Base-by-base conservation (phyloP, 2,888 invertebrate genomes). In the Geotrupes spiniger region DNA sequence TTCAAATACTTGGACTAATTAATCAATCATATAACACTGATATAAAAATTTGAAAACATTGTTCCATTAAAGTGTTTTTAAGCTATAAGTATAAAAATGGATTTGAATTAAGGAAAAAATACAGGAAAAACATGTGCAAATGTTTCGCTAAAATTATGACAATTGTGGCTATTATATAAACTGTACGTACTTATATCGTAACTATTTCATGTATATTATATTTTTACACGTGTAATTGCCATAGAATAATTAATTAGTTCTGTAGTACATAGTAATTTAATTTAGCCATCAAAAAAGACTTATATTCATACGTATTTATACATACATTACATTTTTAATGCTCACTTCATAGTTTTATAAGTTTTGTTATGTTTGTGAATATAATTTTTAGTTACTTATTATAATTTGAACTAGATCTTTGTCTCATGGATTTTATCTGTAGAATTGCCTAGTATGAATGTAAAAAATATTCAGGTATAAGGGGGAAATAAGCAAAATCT, bases 181-280 rank as follows among this genome's bases (percentile, higher is more conserved):
- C 41, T 15, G 25, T 15, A 27, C 14, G 41, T 27, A 41, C 28
- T 41, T 41, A 39, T 17, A 14, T 21, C 27, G 46, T 40, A 29
- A 25, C 38, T 4, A 15, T 8, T 36, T 46, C 36, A 29, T 41
- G 33, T 45, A 44, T 27, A 40, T 33, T 41, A 42, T 46, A 42
- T 46, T 50, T 42, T 46, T 46, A 50, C 40, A 49, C 36, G 40
- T 46, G 46, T 46, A 46, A 50, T 50, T 50, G 50, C 50, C 50
- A 50, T 50, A 50, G 50, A 27, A 42, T 50, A 49, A 27, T 33
- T 31, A 5, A 17, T 42, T 45, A 46, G 26, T 42, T 21, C 15
- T 37, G 26, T 16, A 36, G 37, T 8, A 33, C n/a, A 25, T 50
- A 46, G 42, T 46, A 46, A 46, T 50, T 42, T 50, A 42, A 46